These are phyloP conservation scores for Aplochiton taeniatus DNA, from an alignment of 2,797 vertebrate species.

Conservation along the genomic window DNA sequence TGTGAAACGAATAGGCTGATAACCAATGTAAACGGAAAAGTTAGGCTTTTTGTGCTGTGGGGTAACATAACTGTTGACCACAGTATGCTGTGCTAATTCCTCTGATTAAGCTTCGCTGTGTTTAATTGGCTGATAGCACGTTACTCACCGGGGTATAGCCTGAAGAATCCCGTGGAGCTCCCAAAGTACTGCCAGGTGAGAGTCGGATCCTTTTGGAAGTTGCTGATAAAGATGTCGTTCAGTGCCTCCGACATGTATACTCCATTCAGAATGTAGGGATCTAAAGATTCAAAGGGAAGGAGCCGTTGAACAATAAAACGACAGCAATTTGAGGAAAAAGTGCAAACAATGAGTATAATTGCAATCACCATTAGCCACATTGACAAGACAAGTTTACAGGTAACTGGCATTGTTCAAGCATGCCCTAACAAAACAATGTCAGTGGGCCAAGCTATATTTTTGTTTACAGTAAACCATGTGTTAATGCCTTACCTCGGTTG, in stretches of 20 bases:
- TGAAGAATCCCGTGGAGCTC: constrained; percentile 93
- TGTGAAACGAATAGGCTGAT: no score
- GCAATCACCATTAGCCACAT: no score
- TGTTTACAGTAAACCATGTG: no score
- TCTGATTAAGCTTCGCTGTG: no score
- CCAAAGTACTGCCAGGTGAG: constrained; percentile 98
- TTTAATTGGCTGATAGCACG: background rate
- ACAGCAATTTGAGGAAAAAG: background rate
- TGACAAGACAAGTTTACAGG: no score
- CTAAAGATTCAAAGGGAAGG: constrained; percentile 61
- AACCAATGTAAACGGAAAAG: no score
- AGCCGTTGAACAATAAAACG: background rate
- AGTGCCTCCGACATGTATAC: constrained; percentile 96
- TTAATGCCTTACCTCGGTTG: constrained; percentile 86
- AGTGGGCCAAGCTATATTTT: no score
- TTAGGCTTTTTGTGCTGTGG: no score
- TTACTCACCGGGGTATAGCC: constrained; percentile 89
- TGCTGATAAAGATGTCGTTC: constrained; percentile 89
- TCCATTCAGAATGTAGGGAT: constrained; percentile 91
- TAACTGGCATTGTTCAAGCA: no score
- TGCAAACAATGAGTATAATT: background rate
- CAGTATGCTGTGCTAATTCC: no score
- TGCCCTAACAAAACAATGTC: no score
- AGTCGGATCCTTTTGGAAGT: constrained; percentile 93
- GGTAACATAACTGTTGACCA: no score